phyloP scores from a whole-genome alignment of 1,140 invertebrate species.

The Lethocerus indicus region DNA sequence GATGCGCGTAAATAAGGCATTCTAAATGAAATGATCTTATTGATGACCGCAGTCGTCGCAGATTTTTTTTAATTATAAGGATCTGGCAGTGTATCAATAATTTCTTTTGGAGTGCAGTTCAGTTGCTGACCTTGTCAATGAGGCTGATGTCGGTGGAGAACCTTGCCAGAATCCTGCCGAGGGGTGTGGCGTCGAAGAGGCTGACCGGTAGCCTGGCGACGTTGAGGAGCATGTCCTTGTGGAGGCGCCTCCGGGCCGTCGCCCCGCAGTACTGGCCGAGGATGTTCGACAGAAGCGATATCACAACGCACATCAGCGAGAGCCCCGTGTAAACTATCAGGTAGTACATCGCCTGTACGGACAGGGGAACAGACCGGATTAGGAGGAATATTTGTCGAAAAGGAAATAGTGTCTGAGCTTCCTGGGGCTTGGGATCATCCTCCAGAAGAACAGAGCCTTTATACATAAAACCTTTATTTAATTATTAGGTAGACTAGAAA shows the following conservation, averaged over 20 bases:
- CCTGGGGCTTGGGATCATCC: too few species aligned
- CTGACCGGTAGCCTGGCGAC: slow-evolving; percentile 40
- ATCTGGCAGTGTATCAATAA: too few species aligned
- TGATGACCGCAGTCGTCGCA: too few species aligned
- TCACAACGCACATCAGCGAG: slow-evolving; percentile 33
- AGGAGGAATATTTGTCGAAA: too few species aligned
- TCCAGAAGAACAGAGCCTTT: too few species aligned
- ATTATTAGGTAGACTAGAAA: too few species aligned
- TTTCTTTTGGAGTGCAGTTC: too few species aligned
- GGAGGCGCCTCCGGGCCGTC: slow-evolving; percentile 38
- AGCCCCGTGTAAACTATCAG: slow-evolving; percentile 35
- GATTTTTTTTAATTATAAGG: too few species aligned
- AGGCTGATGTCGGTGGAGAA: slow-evolving; percentile 52
- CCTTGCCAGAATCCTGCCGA: slow-evolving; percentile 60
- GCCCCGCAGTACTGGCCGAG: slow-evolving; percentile 42
- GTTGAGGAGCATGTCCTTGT: slow-evolving; percentile 39
- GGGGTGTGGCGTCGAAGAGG: slow-evolving; percentile 53
- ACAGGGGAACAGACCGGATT: too few species aligned
- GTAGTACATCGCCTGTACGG: slow-evolving; percentile 33
- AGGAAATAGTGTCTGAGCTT: background rate
- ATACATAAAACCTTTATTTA: too few species aligned
- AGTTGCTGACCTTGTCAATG: slow-evolving; percentile 51
- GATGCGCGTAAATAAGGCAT: too few species aligned
- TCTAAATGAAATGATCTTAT: too few species aligned
- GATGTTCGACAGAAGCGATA: slow-evolving; percentile 34